Base-by-base conservation (phyloP, 2,797 vertebrate genomes). In the Cryptoprocta ferox region DNA sequence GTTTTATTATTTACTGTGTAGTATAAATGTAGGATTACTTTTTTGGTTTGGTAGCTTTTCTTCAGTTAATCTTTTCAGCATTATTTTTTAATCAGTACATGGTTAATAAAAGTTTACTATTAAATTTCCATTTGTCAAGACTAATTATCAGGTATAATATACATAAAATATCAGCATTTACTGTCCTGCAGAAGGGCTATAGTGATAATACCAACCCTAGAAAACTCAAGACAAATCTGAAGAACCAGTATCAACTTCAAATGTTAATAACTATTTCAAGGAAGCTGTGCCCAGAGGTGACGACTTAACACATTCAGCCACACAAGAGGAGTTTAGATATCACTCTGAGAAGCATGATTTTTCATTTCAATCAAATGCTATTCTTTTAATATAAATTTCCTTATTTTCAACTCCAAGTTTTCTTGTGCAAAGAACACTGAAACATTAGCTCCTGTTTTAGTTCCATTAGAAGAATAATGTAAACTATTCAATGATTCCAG, bases 91-190 rank as follows among this genome's bases (percentile, higher is more conserved):
- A 30, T 76, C 30, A 75, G 26, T 35, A 70, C 4, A 35, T 39
- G 28, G 56, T n/a, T 70, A 80, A 63, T 85, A 12, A 68, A 90
- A 91, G 81, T 50, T 80, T 70, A 61, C 2, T 81, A 76, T 85
- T 86, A 59, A 78, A 63, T 79, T 30, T 79, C 50, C 45, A 89
- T 2, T 42, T 88, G 16, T 80, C 50, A 89, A 89, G 12, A 53
- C n/a, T 65, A 79, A 85, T 42, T 65, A 68, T 91, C 24, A 97
- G 82, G 30, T 19, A 2, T 32, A 84, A 59, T 39, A 80, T 95
- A 88, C 48, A 87, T 32, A 92, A 86, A 91, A 68, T 14, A 79
- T 28, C 59, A 71, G 24, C 35, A 80, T 93, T 93, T 81, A 42
- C 32, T 32, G 80, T 70, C 50, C 28, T 39, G 18, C 50, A 42